phyloP scores from a whole-genome alignment of 2,113 vertebrate species.

The Zootoca vivipara region DNA sequence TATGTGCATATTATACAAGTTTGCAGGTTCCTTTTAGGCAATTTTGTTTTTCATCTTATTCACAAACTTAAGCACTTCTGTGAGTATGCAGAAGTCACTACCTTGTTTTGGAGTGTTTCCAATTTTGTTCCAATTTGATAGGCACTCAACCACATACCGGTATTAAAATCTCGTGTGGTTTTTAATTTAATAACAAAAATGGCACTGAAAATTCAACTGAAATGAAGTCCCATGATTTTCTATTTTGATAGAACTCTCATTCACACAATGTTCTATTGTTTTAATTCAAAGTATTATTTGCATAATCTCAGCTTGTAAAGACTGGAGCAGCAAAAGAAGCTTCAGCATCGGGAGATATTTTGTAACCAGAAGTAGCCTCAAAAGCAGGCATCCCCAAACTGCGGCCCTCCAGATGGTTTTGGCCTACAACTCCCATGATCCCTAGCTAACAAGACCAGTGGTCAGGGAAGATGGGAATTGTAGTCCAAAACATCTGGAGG shows the following conservation, averaged over 20 bases:
- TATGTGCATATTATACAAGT: background rate
- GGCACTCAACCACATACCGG: background rate
- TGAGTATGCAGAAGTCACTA: background rate
- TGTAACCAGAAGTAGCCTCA: background rate
- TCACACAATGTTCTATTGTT: background rate
- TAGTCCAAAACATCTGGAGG: too few relatives aligned
- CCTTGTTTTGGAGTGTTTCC: background rate
- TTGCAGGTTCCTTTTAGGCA: background rate
- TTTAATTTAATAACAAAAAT: background rate
- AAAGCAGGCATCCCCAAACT: too few relatives aligned
- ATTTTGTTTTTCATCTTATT: background rate
- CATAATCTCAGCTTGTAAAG: background rate
- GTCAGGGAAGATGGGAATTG: too few relatives aligned
- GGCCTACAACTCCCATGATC: too few relatives aligned
- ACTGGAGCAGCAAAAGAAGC: background rate
- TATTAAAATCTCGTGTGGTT: background rate
- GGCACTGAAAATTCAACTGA: background rate
- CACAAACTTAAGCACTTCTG: background rate
- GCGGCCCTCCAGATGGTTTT: too few relatives aligned
- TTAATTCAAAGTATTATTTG: background rate
- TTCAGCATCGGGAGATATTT: background rate
- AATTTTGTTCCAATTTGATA: background rate
- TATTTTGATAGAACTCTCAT: background rate
- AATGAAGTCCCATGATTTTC: background rate
- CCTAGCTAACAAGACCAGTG: too few relatives aligned